Evolutionary conservation across 1,140 invertebrate species (phyloP), one percentile per base, ranked within the genome.

Genomic region (Achatina immaculata): DNA sequence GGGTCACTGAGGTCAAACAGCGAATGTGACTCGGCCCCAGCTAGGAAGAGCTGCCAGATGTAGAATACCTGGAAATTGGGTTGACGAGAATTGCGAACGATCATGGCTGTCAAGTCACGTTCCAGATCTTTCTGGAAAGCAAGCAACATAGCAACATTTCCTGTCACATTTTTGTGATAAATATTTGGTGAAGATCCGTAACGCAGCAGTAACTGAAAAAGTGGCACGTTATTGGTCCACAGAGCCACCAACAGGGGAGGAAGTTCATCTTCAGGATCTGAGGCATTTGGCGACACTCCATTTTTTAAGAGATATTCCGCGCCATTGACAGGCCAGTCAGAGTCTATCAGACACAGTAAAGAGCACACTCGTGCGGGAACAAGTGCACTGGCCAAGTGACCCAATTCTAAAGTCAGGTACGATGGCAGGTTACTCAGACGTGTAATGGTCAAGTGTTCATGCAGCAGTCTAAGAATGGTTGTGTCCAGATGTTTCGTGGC

Each of bases 171-270:
- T 34, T 84, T 80, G 81, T 85, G 83, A 65, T 87, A 88, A 16
- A 89, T 83, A 78, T 88, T 87, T 0, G 85, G 81, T 11, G 79
- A 78, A 28, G 85, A 85, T 58, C 86, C 83, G 55, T 85, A 81
- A 58, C 84, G 77, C 28, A 89, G 75, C 16, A 90, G 82, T 14
- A 86, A 81, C 42, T 83, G 66, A 48, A 84, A 84, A 11, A 87
- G 78, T 38, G 81, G 83, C 43, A 82, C 74, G 43, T 83, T 81
- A 31, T 83, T 78, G 6, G 78, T 81, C 11, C 81, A 83, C 28
- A 88, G 65, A 31, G 85, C 84, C 16, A 84, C 82, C 19, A 89
- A 14, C 28, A 90, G 69, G 28, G 88, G 87, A 45, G 88, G 86
- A 38, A 89, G 71, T 42, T 86, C 84, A 34, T 78, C 58, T 42